Percentiles rank a stretch among this genome's conserved stretches.
phyloP scores from a whole-genome alignment of 2,113 vertebrate species.

The Genyomyrus donnyi region DNA sequence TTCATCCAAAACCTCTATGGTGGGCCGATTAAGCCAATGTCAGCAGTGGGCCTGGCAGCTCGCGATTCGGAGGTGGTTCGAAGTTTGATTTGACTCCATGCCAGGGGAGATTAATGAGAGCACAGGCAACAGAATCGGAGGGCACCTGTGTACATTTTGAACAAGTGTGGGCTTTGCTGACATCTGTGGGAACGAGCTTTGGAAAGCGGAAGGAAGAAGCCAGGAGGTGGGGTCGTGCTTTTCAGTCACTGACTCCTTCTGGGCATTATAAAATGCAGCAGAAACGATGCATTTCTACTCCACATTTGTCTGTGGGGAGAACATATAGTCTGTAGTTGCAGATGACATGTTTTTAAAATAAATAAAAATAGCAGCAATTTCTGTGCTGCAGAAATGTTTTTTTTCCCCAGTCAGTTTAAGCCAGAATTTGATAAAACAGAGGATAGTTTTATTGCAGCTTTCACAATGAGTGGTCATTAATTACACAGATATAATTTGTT shows the following conservation, averaged over 20 bases:
- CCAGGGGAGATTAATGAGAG: constrained; percentile 11
- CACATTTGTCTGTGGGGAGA: not conserved
- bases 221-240: not conserved
- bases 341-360: not conserved
- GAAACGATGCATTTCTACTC: not conserved
- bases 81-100: constrained; percentile 16
- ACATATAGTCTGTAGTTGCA: not conserved
- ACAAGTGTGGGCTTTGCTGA: constrained; percentile 1
- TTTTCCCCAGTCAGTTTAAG: not conserved
- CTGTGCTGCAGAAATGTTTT: not conserved
- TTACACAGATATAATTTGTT: not conserved
- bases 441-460: not conserved
- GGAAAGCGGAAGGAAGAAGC: not conserved
- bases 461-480: not conserved
- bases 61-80: not conserved
- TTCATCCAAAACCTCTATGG: not conserved
- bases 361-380: not conserved
- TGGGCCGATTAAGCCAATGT: constrained; percentile 3
- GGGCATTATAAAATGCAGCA: not conserved
- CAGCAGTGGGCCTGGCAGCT: not conserved
- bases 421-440: not conserved
- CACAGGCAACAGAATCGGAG: not conserved
- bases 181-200: not conserved
- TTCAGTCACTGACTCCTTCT: not conserved
- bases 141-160: not conserved